Conservation (phyloP, 2,888 invertebrate species). For the Yponomeuta cagnagella region DNA sequence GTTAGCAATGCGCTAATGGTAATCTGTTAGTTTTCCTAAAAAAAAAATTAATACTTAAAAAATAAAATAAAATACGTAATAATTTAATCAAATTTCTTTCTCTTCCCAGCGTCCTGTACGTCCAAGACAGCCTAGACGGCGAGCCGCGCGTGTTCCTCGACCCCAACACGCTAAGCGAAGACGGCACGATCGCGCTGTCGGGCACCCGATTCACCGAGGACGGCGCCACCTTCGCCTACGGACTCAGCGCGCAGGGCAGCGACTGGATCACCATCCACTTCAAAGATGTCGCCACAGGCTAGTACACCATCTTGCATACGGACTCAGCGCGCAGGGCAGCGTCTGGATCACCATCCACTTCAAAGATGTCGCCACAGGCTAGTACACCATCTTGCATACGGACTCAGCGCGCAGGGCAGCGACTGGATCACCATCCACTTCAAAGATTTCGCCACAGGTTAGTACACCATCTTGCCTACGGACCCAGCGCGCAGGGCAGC, state of each 20-base stretch:
- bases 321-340: conserved; percentile 36
- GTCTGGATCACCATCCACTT: conserved; percentile 58
- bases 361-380: conserved; percentile 85
- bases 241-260: conserved; percentile 93
- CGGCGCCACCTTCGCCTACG: conserved; percentile 93
- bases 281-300: conserved; percentile 82
- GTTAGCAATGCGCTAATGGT: no score
- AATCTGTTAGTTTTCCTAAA: no score
- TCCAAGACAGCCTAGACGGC: conserved; percentile 85
- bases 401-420: conserved; percentile 93
- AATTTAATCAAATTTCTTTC: background rate
- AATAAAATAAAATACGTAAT: no score
- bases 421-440: conserved; percentile 96
- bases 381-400: conserved; percentile 83
- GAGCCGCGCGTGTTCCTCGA: conserved; percentile 94
- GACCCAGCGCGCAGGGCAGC: conserved; percentile 70
- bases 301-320: conserved; percentile 70
- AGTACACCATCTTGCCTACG: conserved; percentile 85
- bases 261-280: conserved; percentile 96
- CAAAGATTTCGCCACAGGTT: conserved; percentile 82
- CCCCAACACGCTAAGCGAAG: conserved; percentile 92
- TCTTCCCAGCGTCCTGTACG: conserved; percentile 87
- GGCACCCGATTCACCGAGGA: conserved; percentile 90
- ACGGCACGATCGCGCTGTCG: conserved; percentile 90
- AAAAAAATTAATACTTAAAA: no score